phyloP scores from a whole-genome alignment of 2,888 invertebrate species.

The Pachydiplax longipennis region DNA sequence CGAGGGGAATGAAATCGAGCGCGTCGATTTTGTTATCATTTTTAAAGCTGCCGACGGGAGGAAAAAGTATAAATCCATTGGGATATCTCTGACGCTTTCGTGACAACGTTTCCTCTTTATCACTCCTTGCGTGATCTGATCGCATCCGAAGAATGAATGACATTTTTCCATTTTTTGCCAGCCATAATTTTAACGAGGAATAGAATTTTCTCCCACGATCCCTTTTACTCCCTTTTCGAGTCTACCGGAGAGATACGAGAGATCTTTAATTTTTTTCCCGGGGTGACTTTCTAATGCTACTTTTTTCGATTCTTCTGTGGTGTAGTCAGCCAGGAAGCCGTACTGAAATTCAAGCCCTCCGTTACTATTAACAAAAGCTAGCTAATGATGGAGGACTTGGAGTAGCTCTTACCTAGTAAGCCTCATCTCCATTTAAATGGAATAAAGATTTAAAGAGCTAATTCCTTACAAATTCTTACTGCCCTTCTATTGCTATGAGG shows the following conservation, averaged over 20 bases:
- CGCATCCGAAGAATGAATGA: background rate
- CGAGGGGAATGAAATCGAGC: background rate
- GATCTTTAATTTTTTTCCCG: background rate
- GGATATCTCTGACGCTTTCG: background rate
- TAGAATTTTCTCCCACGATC: background rate
- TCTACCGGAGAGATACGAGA: background rate
- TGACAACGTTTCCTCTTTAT: background rate
- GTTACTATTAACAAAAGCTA: no score
- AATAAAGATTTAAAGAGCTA: no score
- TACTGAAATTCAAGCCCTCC: no score
- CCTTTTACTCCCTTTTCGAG: background rate
- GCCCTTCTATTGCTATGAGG: no score
- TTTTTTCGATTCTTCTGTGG: no score
- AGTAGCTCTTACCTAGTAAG: no score
- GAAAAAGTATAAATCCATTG: background rate
- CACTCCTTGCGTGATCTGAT: background rate
- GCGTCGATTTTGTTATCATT: background rate
- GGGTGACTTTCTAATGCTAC: background rate
- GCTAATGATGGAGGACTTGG: no score
- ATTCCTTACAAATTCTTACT: no score
- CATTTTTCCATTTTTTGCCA: background rate
- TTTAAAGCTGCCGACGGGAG: background rate
- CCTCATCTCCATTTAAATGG: no score
- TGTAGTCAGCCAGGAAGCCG: no score
- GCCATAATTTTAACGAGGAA: background rate